Conservation (phyloP, 2,797 vertebrate species). For the Karalla daura region DNA sequence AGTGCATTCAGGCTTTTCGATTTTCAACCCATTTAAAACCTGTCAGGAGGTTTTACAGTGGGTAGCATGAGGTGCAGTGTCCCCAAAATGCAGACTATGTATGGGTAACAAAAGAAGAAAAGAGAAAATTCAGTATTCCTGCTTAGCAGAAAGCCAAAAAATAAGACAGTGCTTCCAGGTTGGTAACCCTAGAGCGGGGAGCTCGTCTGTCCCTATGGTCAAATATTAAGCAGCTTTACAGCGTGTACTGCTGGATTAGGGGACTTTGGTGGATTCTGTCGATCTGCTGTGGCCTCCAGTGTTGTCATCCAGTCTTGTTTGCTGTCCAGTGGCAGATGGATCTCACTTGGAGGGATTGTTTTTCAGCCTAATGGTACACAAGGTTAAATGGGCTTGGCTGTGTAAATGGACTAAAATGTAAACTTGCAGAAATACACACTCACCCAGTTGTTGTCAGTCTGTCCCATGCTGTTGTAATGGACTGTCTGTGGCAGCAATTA, state of each 20-base stretch:
- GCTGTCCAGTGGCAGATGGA: conserved; percentile 31
- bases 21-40: conserved; percentile 20
- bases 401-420: conserved; percentile 36
- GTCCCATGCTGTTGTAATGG: conserved; percentile 6
- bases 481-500: background rate
- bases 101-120: no score
- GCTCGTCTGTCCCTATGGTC: conserved; percentile 24
- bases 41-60: conserved; percentile 24
- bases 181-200: conserved; percentile 41
- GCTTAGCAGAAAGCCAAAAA: conserved; percentile 34
- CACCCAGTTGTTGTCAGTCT: conserved; percentile 19
- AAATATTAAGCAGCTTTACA: conserved; percentile 71
- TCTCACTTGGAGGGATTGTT: conserved; percentile 13
- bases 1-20: conserved; percentile 5
- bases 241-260: conserved; percentile 60
- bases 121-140: conserved; percentile 53
- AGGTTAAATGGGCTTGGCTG: conserved; percentile 48
- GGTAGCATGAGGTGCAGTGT: conserved; percentile 36
- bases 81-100: no score
- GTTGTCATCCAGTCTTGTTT: conserved; percentile 11
- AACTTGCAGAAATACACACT: conserved; percentile 31
- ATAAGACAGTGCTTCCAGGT: conserved; percentile 18
- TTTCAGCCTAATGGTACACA: conserved; percentile 30
- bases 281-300: conserved; percentile 37
- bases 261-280: conserved; percentile 59